A percentile compares a stretch with the other conserved stretches of the same genome.
These are phyloP conservation scores for Agelaius phoeniceus DNA, from an alignment of 2,113 vertebrate genomes.

Conservation along the genomic window DNA sequence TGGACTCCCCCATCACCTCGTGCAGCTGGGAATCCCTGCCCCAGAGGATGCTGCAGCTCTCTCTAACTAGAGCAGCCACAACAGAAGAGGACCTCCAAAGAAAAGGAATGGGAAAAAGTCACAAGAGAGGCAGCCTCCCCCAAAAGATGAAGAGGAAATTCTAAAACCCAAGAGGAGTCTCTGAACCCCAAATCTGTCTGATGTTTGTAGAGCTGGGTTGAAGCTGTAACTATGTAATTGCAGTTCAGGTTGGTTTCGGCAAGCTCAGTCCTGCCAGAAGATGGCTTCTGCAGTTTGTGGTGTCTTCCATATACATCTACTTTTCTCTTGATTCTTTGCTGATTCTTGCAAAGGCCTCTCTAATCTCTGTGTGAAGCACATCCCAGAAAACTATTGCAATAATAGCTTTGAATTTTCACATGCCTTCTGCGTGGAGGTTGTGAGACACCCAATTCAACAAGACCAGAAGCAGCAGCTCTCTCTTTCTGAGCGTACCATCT, in stretches of 20 bases:
- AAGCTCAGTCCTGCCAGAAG: neutral
- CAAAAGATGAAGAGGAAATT: neutral
- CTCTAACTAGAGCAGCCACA: neutral
- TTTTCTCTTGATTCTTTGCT: neutral
- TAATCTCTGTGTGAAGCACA: neutral
- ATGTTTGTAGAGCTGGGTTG: neutral
- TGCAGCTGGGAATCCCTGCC: fast-evolving
- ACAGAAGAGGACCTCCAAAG: neutral
- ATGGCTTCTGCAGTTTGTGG: neutral
- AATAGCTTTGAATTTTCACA: neutral
- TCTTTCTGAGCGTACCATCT: fast-evolving
- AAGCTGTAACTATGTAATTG: neutral
- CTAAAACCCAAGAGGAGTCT: neutral
- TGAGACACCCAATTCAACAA: neutral
- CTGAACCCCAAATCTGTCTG: neutral
- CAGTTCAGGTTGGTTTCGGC: neutral
- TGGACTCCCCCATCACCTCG: fast-evolving
- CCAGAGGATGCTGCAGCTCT: neutral
- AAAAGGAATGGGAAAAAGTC: neutral
- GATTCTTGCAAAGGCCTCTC: neutral
- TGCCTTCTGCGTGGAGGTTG: neutral
- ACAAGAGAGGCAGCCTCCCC: neutral
- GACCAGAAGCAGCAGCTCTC: neutral
- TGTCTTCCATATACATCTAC: neutral
- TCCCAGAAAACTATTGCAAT: neutral